phyloP scores from a whole-genome alignment of 2,888 invertebrate species.

The Halocaridina rubra region DNA sequence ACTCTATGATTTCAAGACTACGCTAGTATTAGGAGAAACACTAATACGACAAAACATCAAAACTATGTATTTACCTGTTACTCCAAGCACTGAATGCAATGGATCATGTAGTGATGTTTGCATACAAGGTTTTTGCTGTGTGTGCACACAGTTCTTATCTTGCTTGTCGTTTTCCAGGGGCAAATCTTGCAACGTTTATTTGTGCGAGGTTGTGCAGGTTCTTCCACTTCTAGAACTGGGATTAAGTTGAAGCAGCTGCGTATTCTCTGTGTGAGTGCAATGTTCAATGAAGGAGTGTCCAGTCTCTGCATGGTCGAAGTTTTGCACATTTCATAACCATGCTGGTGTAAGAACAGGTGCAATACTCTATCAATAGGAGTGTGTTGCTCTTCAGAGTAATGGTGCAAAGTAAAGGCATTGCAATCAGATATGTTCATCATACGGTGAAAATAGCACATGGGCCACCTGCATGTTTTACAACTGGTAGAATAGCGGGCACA shows the following conservation, averaged over 20 bases:
- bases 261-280: background rate
- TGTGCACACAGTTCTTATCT: background rate
- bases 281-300: background rate
- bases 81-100: too few species aligned
- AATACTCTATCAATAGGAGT: background rate
- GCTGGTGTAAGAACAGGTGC: background rate
- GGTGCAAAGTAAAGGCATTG: too few species aligned
- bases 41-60: too few species aligned
- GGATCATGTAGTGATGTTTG: background rate
- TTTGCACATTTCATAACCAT: background rate
- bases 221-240: background rate
- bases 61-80: too few species aligned
- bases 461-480: too few species aligned
- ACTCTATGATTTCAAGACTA: too few species aligned
- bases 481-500: too few species aligned
- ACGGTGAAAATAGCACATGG: too few species aligned
- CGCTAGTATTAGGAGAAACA: too few species aligned
- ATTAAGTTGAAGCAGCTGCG: background rate
- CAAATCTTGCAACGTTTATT: background rate
- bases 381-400: too few species aligned
- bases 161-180: background rate
- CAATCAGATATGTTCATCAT: too few species aligned
- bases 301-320: background rate
- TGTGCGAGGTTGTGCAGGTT: background rate
- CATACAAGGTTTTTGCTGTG: background rate